Conservation (phyloP, 2,888 invertebrate genomes). For the Ormyrus labotus region DNA sequence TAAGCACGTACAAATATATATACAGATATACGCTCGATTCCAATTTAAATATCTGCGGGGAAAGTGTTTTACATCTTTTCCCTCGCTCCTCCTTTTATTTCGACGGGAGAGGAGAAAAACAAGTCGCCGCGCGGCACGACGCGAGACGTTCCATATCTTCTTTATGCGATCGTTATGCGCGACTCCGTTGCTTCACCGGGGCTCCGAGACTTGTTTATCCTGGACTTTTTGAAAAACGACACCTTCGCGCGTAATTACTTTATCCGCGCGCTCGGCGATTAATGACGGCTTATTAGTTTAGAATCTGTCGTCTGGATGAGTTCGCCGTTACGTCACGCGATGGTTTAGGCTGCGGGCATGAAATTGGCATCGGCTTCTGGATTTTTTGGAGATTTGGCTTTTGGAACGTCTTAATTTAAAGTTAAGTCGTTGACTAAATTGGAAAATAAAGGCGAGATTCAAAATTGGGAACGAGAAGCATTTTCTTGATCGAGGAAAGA, state of each 20-base stretch:
- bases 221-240: not conserved
- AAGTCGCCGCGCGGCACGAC: not conserved
- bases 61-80: conserved; percentile 50
- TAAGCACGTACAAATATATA: not conserved
- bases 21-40: not conserved
- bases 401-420: too few relatives aligned
- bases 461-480: too few relatives aligned
- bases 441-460: too few relatives aligned
- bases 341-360: too few relatives aligned
- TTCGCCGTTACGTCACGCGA: too few relatives aligned
- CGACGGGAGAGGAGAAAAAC: not conserved
- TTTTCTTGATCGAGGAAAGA: too few relatives aligned
- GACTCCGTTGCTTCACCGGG: not conserved
- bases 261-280: not conserved
- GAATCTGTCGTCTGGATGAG: too few relatives aligned
- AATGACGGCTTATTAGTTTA: not conserved
- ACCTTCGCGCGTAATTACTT: not conserved
- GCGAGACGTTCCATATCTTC: not conserved
- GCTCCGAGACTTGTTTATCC: not conserved
- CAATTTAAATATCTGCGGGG: conserved; percentile 54
- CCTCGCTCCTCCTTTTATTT: conserved; percentile 5
- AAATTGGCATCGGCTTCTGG: too few relatives aligned
- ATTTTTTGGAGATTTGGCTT: too few relatives aligned
- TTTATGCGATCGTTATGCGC: not conserved
- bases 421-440: too few relatives aligned